Conservation (phyloP, 35 echinoderm and acorn worm genomes). For the Hemicentrotus pulcherrimus region DNA sequence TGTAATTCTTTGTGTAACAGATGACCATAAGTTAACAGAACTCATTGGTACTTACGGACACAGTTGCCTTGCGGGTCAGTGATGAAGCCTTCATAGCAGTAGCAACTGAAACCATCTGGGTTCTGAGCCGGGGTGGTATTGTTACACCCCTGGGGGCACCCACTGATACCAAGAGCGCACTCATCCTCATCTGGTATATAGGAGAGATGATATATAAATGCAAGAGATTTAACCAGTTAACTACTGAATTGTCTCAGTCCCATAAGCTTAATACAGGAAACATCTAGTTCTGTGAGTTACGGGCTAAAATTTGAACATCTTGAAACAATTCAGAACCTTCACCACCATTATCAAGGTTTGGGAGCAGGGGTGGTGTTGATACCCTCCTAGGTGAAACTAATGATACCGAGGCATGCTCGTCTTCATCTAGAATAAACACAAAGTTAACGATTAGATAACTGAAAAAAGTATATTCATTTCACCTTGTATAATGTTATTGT, state of each 20-base stretch:
- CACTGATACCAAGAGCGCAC: slow-evolving; percentile 54
- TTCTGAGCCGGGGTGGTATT: slow-evolving; percentile 58
- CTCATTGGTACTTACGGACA: slow-evolving; percentile 45
- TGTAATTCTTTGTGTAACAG: background rate
- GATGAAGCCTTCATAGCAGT: slow-evolving; percentile 76
- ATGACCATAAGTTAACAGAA: background rate
- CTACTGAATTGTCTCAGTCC: too few relatives aligned
- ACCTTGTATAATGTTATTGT: too few relatives aligned
- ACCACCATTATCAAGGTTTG: background rate
- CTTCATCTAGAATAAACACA: too few relatives aligned
- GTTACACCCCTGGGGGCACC: slow-evolving; percentile 76
- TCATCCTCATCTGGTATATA: slow-evolving; percentile 72
- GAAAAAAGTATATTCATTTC: too few relatives aligned
- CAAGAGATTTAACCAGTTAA: too few relatives aligned
- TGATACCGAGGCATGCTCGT: too few relatives aligned
- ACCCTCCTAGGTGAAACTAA: too few relatives aligned
- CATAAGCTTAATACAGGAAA: too few relatives aligned
- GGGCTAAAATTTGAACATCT: background rate
- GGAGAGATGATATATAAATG: background rate
- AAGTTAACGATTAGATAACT: too few relatives aligned
- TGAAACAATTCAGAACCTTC: too few relatives aligned
- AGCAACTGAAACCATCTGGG: slow-evolving; percentile 58
- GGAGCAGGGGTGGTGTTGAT: background rate
- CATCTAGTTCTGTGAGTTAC: too few relatives aligned
- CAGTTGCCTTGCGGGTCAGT: slow-evolving; percentile 1